Conservation (phyloP, 2,888 invertebrate genomes). For the Diaprepes abbreviatus region DNA sequence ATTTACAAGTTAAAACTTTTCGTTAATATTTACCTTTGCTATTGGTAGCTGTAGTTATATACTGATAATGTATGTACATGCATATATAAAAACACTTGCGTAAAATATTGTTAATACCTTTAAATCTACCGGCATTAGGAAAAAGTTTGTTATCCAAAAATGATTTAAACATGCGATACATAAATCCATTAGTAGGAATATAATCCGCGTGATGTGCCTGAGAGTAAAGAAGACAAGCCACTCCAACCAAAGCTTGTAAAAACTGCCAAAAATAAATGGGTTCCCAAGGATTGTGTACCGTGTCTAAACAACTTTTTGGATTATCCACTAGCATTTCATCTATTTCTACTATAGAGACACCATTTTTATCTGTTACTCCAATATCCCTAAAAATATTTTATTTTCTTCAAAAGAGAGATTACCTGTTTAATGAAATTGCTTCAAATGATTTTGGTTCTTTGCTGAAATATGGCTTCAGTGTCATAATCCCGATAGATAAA, state of each 20-base stretch:
- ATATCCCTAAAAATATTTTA: slow-evolving; percentile 66
- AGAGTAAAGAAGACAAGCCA: slow-evolving; percentile 65
- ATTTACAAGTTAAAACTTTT: no score
- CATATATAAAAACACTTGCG: slow-evolving; percentile 10
- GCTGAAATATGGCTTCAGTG: no score
- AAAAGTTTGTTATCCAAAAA: slow-evolving; percentile 71
- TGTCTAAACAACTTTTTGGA: slow-evolving; percentile 68
- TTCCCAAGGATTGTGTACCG: slow-evolving; percentile 72
- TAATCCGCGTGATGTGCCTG: slow-evolving; percentile 56
- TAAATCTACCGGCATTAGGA: slow-evolving; percentile 65
- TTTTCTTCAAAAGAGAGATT: no score
- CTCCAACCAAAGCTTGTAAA: slow-evolving; percentile 70
- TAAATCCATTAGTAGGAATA: slow-evolving; percentile 67
- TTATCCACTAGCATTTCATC: slow-evolving; percentile 70
- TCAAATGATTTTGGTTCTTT: no score
- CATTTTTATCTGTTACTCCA: slow-evolving; percentile 69
- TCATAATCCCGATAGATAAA: no score
- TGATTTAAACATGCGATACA: slow-evolving; percentile 70
- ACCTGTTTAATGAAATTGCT: no score
- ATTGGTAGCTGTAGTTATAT: no score
- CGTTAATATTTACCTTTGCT: no score
- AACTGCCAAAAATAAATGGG: slow-evolving; percentile 76
- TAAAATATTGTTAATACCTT: slow-evolving; percentile 22
- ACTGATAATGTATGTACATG: not conserved
- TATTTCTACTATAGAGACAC: slow-evolving; percentile 69